Evolutionary conservation across 2,888 invertebrate genomes (phyloP), one percentile per base, ranked within the genome.

Genomic region (Platynereis dumerilii): DNA sequence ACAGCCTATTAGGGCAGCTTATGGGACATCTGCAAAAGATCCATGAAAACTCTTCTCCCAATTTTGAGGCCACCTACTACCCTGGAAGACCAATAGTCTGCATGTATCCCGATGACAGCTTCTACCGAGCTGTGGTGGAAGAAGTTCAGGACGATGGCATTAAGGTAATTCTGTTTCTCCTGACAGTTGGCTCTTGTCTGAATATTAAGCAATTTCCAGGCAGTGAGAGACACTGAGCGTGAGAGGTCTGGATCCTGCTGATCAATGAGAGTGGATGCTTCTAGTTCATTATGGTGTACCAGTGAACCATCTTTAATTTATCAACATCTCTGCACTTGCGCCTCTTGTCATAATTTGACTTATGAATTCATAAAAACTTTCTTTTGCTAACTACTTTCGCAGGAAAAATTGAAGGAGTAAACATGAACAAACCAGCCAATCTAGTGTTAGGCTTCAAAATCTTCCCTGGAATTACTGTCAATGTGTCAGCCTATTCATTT

Each of bases 1-100:
- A 39, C 7, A 58, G 68, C 2, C 71, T 70, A 0, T 76, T 90
- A 26, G 79, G 85, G 1, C 76, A 86, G 1, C 88, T 91, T 67
- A 85, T 86, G 60, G 80, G 81, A 48, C 85, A 86, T 10, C 82
- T 91, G 3, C 80, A 85, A 29, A 80, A 85, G 0, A 84, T 86
- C 58, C 88, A 88, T 74, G 80, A 80, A 42, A 75, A 83, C 17
- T 80, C 85, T 0, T 83, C 85, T 63, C 85, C 87, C 0, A 86
- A 86, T 7, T 28, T 48, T 17, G 10, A 86, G 69, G 78, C 79
- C n/a, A 83, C 85, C 67, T 91, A 90, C 90, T 75, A 82, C 10
- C 78, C 85, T 1, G 90, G 89, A 0, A 89, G 91, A 70, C 86
- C 90, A 5, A 91, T 91, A 76, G 85, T 90, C 24, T 91, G 89